Base-by-base conservation (phyloP, 2,888 invertebrate genomes). In the Tetrapedia diversipes region DNA sequence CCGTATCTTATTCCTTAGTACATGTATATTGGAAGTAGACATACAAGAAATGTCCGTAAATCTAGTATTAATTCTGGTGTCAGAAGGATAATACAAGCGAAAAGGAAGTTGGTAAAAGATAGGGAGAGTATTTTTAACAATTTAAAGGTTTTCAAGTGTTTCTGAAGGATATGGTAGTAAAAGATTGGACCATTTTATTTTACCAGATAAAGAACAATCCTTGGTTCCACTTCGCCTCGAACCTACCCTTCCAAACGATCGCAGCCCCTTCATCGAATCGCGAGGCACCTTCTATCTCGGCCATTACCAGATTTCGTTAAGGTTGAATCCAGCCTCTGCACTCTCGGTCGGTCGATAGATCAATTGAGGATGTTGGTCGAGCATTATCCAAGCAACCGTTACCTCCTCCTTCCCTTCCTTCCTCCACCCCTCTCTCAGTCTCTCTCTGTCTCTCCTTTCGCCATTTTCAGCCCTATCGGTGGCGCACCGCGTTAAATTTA, bases 221-320 rank as follows among this genome's bases (percentile, higher is more conserved):
- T 49, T 65, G 56, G 16, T 53, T 51, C 16, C 59, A 27, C 22
- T 41, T 53, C 22, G 34, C 34, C n/a, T 22, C 41, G 32, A 32
- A 45, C 22, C 41, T 3, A 10, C 8, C 34, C 4, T n/a, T 22
- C 29, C n/a, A 7, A 14, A 41, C 4, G 24, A n/a, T 34, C 24
- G 7, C 39, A 24, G 1, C 1, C 41, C 43, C 27, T 37, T 47
- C 14, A 57, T 74, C 76, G 66, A 77, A 76, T 76, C 77, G 67
- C 64, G 79, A 24, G 87, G 85, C 83, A 81, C 81, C 72, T 83
- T 80, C 83, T 89, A 89, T 89, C 89, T 88, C 77, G 73, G 80
- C 87, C 88, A 89, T 89, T 89, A 90, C 87, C 80, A 86, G 89
- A 88, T 89, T 90, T 90, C 85, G 88, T 88, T 88, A 86, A 88